These are phyloP conservation scores for Drosophila rubida DNA, from an alignment of 2,888 invertebrate genomes.

Conservation along the genomic window DNA sequence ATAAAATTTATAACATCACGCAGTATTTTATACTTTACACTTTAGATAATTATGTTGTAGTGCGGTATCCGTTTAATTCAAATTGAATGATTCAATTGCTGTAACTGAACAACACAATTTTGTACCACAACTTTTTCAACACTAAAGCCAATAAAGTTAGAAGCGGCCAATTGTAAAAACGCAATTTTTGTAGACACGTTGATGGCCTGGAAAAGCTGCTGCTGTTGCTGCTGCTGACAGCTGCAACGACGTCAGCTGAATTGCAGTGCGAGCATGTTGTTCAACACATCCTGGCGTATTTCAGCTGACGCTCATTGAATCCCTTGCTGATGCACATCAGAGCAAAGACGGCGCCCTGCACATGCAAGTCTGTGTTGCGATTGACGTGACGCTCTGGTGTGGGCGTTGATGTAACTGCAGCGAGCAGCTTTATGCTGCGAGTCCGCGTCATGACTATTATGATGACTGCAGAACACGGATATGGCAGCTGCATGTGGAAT, in stretches of 20 bases:
- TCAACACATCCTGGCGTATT: conserved; percentile 1
- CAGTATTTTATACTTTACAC: no score
- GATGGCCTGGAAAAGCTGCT: conserved; percentile 17
- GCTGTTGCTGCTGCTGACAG: conserved; percentile 45
- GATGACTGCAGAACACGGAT: conserved; percentile 9
- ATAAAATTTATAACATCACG: not conserved
- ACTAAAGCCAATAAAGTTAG: no score
- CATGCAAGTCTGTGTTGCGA: not conserved
- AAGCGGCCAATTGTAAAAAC: no score
- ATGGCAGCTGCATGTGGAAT: conserved; percentile 18
- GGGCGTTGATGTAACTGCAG: not conserved
- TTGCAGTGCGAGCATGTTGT: conserved; percentile 11
- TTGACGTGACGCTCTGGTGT: conserved; percentile 6
- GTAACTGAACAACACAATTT: no score
- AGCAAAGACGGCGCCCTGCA: conserved; percentile 12
- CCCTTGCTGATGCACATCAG: conserved; percentile 10
- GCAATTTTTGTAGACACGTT: no score
- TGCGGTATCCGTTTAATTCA: no score
- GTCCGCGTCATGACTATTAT: conserved; percentile 9
- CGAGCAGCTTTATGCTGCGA: conserved; percentile 3
- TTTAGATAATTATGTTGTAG: no score
- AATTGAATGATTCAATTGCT: no score
- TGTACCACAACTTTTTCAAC: no score
- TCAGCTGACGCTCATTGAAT: conserved; percentile 26
- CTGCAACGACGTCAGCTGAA: conserved; percentile 43